These are phyloP conservation scores for Malachius bipustulatus DNA, from an alignment of 2,888 invertebrate genomes.

Conservation along the genomic window DNA sequence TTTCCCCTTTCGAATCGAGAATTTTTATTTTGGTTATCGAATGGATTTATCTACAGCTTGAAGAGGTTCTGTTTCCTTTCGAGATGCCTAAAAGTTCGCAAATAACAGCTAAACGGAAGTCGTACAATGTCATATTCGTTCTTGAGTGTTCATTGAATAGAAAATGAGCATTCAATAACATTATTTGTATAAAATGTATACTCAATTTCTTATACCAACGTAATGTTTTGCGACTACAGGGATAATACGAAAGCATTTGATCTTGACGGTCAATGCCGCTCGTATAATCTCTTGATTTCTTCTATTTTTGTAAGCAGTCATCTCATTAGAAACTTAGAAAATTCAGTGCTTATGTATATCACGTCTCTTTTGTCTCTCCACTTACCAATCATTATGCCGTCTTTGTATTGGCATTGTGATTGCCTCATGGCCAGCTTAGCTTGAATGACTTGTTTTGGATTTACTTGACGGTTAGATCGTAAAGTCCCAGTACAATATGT, in stretches of 20 bases:
- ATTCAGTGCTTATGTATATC: slow-evolving; percentile 23
- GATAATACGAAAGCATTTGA: slow-evolving; percentile 4
- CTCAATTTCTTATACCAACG: slow-evolving; percentile 7
- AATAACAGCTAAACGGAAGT: slow-evolving; percentile 6
- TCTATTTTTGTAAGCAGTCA: slow-evolving; percentile 17
- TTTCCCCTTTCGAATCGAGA: no score
- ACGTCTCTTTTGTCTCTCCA: slow-evolving; percentile 27
- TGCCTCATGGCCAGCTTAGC: slow-evolving; percentile 20
- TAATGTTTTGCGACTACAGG: slow-evolving; percentile 7
- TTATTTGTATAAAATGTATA: slow-evolving; percentile 5
- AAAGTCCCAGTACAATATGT: slow-evolving; percentile 33
- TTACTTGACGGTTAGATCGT: slow-evolving; percentile 19
- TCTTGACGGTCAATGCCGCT: slow-evolving; percentile 7
- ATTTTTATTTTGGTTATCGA: no score
- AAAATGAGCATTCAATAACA: slow-evolving; percentile 13
- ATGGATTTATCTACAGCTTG: no score
- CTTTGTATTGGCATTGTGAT: slow-evolving; percentile 17
- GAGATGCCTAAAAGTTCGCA: no score
- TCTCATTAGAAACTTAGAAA: slow-evolving; percentile 17
- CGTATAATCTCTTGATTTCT: slow-evolving; percentile 4
- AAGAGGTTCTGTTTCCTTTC: no score
- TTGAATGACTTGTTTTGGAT: slow-evolving; percentile 19
- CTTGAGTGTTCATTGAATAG: slow-evolving; percentile 11
- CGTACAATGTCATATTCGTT: slow-evolving; percentile 5
- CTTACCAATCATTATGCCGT: slow-evolving; percentile 24